These are phyloP conservation scores for Philonicus albiceps DNA, from an alignment of 2,888 invertebrate genomes.

Conservation along the genomic window DNA sequence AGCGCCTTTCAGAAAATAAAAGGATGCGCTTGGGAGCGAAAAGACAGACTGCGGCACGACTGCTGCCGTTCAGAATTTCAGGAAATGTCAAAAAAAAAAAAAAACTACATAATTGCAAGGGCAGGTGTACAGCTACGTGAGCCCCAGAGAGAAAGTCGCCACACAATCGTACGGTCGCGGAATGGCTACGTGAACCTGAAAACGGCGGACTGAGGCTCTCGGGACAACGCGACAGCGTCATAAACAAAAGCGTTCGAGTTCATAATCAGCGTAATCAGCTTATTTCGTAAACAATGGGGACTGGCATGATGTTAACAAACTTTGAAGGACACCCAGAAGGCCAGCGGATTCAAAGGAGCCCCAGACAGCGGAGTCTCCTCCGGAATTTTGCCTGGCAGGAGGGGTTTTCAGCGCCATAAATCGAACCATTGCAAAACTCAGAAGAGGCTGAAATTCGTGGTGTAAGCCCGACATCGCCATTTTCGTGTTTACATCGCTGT, in stretches of 20 bases:
- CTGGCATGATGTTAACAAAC: slow-evolving; percentile 18
- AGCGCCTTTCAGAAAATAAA: neutral
- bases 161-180: neutral
- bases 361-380: neutral
- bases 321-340: slow-evolving; percentile 8
- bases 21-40: neutral
- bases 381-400: neutral
- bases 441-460: neutral
- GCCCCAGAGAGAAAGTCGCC: neutral
- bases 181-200: neutral
- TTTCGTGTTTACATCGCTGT: slow-evolving; percentile 28
- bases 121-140: neutral
- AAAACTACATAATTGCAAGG: neutral
- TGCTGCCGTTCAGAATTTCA: neutral
- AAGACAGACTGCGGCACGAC: neutral
- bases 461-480: slow-evolving; percentile 9
- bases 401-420: neutral
- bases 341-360: neutral
- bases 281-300: slow-evolving; percentile 17
- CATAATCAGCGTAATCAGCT: neutral
- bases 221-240: neutral
- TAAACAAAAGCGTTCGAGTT: neutral
- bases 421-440: neutral
- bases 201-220: neutral
- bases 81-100: neutral